A percentile compares a stretch with the other conserved stretches of the same genome.
These are phyloP conservation scores for Aphelinus atriplicis DNA, from an alignment of 1,140 invertebrate species.

Conservation along the genomic window DNA sequence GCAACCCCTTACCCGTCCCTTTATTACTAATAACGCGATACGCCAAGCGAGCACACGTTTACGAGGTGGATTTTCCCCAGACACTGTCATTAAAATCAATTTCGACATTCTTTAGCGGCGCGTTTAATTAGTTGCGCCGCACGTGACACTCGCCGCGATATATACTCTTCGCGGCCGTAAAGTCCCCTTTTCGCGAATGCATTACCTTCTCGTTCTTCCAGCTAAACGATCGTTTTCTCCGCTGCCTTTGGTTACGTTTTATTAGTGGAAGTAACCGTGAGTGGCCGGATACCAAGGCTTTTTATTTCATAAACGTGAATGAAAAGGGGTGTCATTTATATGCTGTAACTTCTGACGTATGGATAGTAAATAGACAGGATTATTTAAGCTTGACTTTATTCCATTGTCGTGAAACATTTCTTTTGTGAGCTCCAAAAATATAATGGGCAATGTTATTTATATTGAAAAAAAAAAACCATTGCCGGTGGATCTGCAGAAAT, in stretches of 20 bases:
- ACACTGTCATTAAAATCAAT: constrained; percentile 34
- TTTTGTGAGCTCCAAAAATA: no score
- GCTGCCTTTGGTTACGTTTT: constrained; percentile 10
- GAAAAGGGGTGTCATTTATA: constrained; percentile 20
- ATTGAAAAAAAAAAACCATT: no score
- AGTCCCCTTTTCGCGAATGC: constrained; percentile 23
- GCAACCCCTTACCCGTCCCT: constrained; percentile 1
- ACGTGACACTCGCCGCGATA: constrained; percentile 1
- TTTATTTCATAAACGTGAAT: constrained; percentile 12
- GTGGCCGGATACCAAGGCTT: constrained; percentile 20
- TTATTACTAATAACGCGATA: constrained; percentile 26
- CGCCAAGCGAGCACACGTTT: neutral
- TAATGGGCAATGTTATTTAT: no score
- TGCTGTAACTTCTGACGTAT: neutral
- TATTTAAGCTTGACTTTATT: neutral
- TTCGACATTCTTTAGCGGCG: neutral
- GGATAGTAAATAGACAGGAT: constrained; percentile 13
- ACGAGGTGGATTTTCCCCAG: constrained; percentile 24
- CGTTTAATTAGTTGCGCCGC: constrained; percentile 35
- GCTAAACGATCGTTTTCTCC: constrained; percentile 11
- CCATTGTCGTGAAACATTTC: no score
- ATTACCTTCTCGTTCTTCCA: constrained; percentile 15
- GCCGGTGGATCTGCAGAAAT: no score
- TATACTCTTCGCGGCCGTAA: neutral
- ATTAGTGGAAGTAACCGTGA: constrained; percentile 29